A percentile compares a stretch with the other conserved stretches of the same genome.
Conservation (phyloP, 2,888 invertebrate species). For the Pyrrhia umbra region DNA sequence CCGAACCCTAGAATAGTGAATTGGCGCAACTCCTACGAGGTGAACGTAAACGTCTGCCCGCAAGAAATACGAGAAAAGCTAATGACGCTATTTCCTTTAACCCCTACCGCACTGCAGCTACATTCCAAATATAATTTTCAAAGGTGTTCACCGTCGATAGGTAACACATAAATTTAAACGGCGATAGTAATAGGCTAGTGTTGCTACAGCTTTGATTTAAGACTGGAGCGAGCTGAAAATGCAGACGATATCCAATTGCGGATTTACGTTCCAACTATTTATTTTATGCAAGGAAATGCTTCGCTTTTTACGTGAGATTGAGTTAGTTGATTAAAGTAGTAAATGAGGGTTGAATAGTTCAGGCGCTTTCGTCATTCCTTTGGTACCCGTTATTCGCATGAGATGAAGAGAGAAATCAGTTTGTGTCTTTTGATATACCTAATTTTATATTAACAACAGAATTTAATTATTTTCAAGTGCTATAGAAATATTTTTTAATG, state of each 20-base stretch:
- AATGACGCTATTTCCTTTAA: constrained; percentile 87
- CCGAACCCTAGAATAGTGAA: constrained; percentile 63
- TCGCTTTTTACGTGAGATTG: constrained; percentile 49
- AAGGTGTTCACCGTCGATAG: constrained; percentile 83
- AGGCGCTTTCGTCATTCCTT: constrained; percentile 6
- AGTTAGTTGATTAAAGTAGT: constrained; percentile 30
- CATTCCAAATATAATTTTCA: constrained; percentile 85
- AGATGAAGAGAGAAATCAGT: neutral
- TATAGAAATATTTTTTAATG: no score
- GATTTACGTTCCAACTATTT: constrained; percentile 65
- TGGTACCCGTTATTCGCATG: neutral
- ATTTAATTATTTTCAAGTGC: constrained; percentile 1
- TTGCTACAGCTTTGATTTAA: constrained; percentile 81
- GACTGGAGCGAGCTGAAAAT: constrained; percentile 73
- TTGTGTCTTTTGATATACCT: neutral
- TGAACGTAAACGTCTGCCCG: constrained; percentile 79
- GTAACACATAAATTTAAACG: constrained; percentile 86
- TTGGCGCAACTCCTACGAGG: constrained; percentile 71
- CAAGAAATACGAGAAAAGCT: constrained; percentile 87
- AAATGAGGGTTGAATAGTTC: constrained; percentile 17
- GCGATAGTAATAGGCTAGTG: constrained; percentile 83
- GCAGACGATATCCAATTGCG: constrained; percentile 70
- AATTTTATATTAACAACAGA: no score
- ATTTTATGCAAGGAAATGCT: constrained; percentile 51
- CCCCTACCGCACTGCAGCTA: constrained; percentile 82